These are phyloP conservation scores for Corythoichthys haematopterus DNA, from an alignment of 2,113 vertebrate species.

Conservation along the genomic window DNA sequence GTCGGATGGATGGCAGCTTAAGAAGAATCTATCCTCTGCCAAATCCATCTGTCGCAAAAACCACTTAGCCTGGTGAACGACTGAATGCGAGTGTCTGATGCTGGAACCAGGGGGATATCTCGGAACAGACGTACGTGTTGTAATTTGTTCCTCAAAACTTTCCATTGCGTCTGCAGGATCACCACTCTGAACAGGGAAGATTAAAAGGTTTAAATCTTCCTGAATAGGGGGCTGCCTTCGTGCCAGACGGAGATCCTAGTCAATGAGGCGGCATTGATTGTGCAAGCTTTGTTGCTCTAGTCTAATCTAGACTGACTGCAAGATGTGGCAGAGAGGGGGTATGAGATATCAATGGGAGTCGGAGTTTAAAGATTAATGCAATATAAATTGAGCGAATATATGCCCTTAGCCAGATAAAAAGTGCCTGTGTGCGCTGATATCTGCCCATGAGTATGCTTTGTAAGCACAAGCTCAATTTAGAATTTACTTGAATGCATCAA, in stretches of 20 bases:
- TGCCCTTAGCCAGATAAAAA: conserved; percentile 31
- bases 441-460: neutral
- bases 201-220: conserved; percentile 70
- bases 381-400: conserved; percentile 55
- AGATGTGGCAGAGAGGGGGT: conserved; percentile 38
- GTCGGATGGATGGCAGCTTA: conserved; percentile 46
- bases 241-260: conserved; percentile 64
- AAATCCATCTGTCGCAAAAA: conserved; percentile 46
- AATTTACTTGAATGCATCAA: conserved; percentile 6
- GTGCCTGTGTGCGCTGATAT: conserved; percentile 4
- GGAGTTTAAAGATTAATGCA: conserved; percentile 56
- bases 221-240: conserved; percentile 65
- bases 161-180: conserved; percentile 49
- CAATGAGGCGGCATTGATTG: conserved; percentile 75
- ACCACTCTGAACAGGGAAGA: conserved; percentile 55
- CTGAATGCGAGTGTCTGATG: conserved; percentile 30
- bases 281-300: conserved; percentile 72
- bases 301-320: conserved; percentile 72
- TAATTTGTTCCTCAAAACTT: conserved; percentile 54
- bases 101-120: conserved; percentile 35
- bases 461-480: neutral
- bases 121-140: conserved; percentile 27
- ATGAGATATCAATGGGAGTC: conserved; percentile 44
- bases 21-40: conserved; percentile 48
- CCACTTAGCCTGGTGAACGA: conserved; percentile 33